These are phyloP conservation scores for Tromatobia lineatoria DNA, from an alignment of 2,888 invertebrate genomes.

Conservation along the genomic window DNA sequence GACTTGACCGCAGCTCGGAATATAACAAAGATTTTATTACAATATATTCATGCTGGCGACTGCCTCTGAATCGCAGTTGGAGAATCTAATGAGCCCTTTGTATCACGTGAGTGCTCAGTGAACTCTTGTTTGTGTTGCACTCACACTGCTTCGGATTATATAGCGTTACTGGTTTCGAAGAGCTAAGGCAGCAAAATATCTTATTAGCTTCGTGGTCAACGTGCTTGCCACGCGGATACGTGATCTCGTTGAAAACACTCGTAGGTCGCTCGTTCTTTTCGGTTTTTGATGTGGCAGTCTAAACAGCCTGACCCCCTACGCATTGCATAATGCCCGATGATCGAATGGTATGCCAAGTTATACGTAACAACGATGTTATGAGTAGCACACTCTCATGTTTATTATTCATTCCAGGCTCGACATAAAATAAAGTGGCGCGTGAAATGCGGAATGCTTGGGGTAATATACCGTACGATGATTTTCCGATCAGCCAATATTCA, in stretches of 20 bases:
- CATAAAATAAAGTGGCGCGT: background rate
- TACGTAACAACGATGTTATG: background rate
- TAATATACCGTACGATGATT: background rate
- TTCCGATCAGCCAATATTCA: background rate
- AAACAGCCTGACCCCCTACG: slow-evolving; percentile 25
- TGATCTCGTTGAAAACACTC: slow-evolving; percentile 64
- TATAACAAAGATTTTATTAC: slow-evolving; percentile 38
- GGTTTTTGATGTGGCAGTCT: slow-evolving; percentile 40
- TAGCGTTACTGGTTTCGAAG: background rate
- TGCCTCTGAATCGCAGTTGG: slow-evolving; percentile 16
- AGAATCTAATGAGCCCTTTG: slow-evolving; percentile 52
- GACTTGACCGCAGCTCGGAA: background rate
- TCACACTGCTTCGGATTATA: background rate
- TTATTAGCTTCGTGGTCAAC: slow-evolving; percentile 1
- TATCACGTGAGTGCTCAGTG: slow-evolving; percentile 15
- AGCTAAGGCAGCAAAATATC: slow-evolving; percentile 48
- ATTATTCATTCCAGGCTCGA: slow-evolving; percentile 8
- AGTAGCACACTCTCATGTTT: background rate
- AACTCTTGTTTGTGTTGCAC: slow-evolving; percentile 9
- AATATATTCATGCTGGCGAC: background rate
- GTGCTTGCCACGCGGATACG: slow-evolving; percentile 41
- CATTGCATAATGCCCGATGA: slow-evolving; percentile 36
- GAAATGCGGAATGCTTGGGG: background rate
- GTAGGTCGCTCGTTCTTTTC: slow-evolving; percentile 8
- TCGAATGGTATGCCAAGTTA: slow-evolving; percentile 10